Evolutionary conservation across 2,888 invertebrate genomes (phyloP).

Genomic region (Chironomus riparius): DNA sequence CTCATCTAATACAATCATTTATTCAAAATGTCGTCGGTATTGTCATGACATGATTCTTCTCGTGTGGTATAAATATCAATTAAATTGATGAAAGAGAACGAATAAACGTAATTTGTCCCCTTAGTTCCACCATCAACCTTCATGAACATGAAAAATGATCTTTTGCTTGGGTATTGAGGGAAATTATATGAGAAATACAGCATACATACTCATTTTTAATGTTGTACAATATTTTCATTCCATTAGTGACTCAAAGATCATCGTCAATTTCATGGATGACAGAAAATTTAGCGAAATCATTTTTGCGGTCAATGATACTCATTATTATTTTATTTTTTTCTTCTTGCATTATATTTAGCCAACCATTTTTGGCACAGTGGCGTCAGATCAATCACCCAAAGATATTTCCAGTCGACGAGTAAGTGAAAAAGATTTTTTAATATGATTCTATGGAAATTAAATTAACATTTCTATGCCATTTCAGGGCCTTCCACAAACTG

Average conservation of each 20-base stretch:
- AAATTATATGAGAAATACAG: no score
- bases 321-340: neutral
- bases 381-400: conserved; percentile 30
- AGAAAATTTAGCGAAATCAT: neutral
- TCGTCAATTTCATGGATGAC: neutral
- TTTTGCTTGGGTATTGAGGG: no score
- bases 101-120: no score
- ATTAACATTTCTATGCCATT: neutral
- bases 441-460: neutral
- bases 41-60: neutral
- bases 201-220: no score
- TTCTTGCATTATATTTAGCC: conserved; percentile 27
- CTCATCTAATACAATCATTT: no score
- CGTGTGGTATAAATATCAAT: neutral
- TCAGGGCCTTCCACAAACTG: conserved; percentile 30
- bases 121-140: neutral
- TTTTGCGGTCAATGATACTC: neutral
- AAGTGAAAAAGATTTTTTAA: neutral
- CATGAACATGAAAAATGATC: neutral
- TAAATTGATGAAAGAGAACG: neutral
- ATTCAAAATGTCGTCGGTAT: neutral
- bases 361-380: conserved; percentile 31
- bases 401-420: conserved; percentile 27
- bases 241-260: neutral
- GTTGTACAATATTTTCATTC: no score